Evolutionary conservation across 2,113 vertebrate genomes (phyloP).

Genomic region (Salminus brasiliensis): DNA sequence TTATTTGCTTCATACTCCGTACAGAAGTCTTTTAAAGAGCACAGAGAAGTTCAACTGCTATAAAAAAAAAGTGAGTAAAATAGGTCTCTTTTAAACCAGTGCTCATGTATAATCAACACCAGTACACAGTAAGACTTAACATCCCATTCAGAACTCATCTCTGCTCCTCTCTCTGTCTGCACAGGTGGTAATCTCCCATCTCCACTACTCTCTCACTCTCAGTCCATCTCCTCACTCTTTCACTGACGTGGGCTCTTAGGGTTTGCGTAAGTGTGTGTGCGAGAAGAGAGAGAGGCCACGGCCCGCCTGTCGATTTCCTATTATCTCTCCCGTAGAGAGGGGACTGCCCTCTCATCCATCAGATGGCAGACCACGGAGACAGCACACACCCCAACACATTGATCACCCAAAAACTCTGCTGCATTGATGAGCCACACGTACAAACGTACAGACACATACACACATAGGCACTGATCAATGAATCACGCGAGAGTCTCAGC

Average conservation of each 20-base stretch:
- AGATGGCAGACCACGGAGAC: constrained; percentile 64
- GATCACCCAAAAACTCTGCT: constrained; percentile 44
- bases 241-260: constrained; percentile 30
- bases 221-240: constrained; percentile 73
- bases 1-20: no score
- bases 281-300: constrained; percentile 64
- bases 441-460: background rate
- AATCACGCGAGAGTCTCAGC: constrained; percentile 17
- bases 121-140: background rate
- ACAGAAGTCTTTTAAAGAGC: no score
- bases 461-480: constrained; percentile 1
- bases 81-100: background rate
- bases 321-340: constrained; percentile 78
- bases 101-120: background rate
- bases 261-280: background rate
- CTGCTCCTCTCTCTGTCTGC: constrained; percentile 39
- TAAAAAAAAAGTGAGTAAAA: no score
- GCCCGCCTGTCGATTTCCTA: constrained; percentile 83
- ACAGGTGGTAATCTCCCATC: constrained; percentile 75
- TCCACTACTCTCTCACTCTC: constrained; percentile 67
- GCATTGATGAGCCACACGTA: constrained; percentile 22
- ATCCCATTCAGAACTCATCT: background rate
- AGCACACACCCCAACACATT: constrained; percentile 39
- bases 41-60: no score
- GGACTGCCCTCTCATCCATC: constrained; percentile 78